A percentile compares a stretch with the other conserved stretches of the same genome.
These are phyloP conservation scores for Arothron firmamentum DNA, from an alignment of 2,113 vertebrate species.

Conservation along the genomic window DNA sequence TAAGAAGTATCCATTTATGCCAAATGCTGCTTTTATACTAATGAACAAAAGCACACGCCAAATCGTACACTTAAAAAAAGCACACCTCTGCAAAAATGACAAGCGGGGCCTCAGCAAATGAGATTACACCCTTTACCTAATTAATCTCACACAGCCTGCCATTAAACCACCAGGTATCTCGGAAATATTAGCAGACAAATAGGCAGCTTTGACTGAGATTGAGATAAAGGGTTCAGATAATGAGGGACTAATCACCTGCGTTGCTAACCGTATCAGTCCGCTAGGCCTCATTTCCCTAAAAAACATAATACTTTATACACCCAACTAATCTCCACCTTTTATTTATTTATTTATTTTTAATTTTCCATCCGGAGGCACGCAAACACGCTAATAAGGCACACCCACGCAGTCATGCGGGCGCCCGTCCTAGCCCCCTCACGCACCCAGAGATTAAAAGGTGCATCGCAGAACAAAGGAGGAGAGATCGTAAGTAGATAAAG, in stretches of 20 bases:
- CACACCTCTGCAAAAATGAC: slow-evolving; percentile 23
- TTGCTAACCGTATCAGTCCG: slow-evolving; percentile 54
- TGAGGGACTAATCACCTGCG: slow-evolving; percentile 67
- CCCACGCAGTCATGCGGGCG: slow-evolving; percentile 28
- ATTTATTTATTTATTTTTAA: slow-evolving; percentile 46
- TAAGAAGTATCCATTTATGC: slow-evolving; percentile 2
- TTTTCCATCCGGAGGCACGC: slow-evolving; percentile 53
- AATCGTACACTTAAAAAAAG: not conserved
- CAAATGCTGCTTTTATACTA: slow-evolving; percentile 8
- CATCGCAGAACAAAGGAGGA: slow-evolving; percentile 64
- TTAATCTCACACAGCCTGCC: slow-evolving; percentile 56
- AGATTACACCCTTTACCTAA: slow-evolving; percentile 59
- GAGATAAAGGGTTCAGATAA: slow-evolving; percentile 71
- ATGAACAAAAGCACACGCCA: slow-evolving; percentile 3
- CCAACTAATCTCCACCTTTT: slow-evolving; percentile 64
- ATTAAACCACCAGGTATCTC: slow-evolving; percentile 45
- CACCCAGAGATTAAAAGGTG: slow-evolving; percentile 56
- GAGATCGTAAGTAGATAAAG: slow-evolving; percentile 63
- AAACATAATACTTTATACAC: slow-evolving; percentile 59
- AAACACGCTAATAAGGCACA: slow-evolving; percentile 60
- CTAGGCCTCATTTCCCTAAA: slow-evolving; percentile 61
- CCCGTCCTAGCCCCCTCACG: slow-evolving; percentile 37
- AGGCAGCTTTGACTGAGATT: slow-evolving; percentile 55
- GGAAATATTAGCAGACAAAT: slow-evolving; percentile 66
- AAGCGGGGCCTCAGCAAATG: slow-evolving; percentile 46